These are phyloP conservation scores for Heteropelma amictum DNA, from an alignment of 2,888 invertebrate species.

Conservation along the genomic window DNA sequence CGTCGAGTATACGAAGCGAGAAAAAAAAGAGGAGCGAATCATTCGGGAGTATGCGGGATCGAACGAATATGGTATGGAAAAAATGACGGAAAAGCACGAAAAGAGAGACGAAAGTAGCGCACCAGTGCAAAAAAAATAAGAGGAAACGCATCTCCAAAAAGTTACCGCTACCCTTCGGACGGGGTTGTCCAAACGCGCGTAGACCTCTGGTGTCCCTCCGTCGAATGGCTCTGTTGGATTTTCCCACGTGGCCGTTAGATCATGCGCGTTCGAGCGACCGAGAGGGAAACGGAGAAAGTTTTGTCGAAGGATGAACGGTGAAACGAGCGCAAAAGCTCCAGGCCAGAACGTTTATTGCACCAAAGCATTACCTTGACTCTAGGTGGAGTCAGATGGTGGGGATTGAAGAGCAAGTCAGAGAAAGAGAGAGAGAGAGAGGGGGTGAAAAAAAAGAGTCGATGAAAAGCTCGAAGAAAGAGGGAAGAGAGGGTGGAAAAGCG, in stretches of 20 bases:
- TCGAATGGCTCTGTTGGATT: slow-evolving; percentile 61
- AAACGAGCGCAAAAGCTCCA: slow-evolving; percentile 34
- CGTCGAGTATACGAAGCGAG: slow-evolving; percentile 3
- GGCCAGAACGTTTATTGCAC: slow-evolving; percentile 69
- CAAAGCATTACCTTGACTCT: slow-evolving; percentile 72
- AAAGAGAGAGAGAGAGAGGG: slow-evolving; percentile 1
- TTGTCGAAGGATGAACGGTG: slow-evolving; percentile 62
- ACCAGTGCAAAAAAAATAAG: slow-evolving; percentile 13
- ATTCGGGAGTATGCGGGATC: background rate
- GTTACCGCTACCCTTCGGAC: background rate
- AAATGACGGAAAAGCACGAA: background rate
- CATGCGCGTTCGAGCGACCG: slow-evolving; percentile 65
- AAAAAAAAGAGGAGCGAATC: background rate
- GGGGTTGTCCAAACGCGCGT: slow-evolving; percentile 24
- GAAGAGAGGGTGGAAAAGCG: slow-evolving; percentile 66
- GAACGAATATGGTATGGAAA: background rate
- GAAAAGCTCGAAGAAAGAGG: slow-evolving; percentile 3
- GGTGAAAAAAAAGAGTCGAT: slow-evolving; percentile 52
- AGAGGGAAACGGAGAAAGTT: slow-evolving; percentile 62
- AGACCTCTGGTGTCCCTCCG: slow-evolving; percentile 23
- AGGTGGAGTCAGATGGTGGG: slow-evolving; percentile 62
- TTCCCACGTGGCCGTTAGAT: slow-evolving; percentile 74
- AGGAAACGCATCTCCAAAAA: slow-evolving; percentile 35
- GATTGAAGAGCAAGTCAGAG: background rate
- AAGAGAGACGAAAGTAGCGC: slow-evolving; percentile 11